Conservation (phyloP, 1,140 invertebrate genomes). For the Drosophila subobscura region DNA sequence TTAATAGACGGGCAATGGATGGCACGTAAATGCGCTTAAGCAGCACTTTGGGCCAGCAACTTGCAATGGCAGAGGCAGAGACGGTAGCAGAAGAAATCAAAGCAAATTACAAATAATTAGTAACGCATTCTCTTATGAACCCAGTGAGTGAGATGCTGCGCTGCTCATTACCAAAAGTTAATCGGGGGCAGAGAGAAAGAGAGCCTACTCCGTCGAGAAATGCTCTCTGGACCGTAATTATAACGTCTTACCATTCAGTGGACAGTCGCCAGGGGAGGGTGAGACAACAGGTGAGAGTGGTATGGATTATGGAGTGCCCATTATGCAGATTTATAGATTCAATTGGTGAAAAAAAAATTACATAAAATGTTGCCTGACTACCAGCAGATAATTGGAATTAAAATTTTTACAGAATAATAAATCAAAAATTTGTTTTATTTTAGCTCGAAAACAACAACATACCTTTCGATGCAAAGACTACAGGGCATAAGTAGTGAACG, state of each 20-base stretch:
- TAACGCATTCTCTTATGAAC: conserved; percentile 46
- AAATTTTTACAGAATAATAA: no score
- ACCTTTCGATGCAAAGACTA: not conserved
- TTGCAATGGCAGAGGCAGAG: conserved; percentile 3
- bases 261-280: no score
- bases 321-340: no score
- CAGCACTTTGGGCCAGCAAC: conserved; percentile 44
- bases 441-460: no score
- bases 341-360: not conserved
- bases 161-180: conserved; percentile 61
- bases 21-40: conserved; percentile 59
- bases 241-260: conserved; percentile 32
- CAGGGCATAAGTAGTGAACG: conserved; percentile 32
- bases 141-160: conserved; percentile 5
- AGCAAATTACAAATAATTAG: conserved; percentile 76
- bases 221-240: conserved; percentile 49
- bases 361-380: no score
- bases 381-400: no score
- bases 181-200: conserved; percentile 17
- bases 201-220: conserved; percentile 17
- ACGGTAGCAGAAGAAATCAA: conserved; percentile 53
- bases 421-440: no score
- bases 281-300: no score
- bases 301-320: no score
- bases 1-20: conserved; percentile 38